Evolutionary conservation across 2,113 vertebrate genomes (phyloP).

Genomic region (Aegypius monachus): DNA sequence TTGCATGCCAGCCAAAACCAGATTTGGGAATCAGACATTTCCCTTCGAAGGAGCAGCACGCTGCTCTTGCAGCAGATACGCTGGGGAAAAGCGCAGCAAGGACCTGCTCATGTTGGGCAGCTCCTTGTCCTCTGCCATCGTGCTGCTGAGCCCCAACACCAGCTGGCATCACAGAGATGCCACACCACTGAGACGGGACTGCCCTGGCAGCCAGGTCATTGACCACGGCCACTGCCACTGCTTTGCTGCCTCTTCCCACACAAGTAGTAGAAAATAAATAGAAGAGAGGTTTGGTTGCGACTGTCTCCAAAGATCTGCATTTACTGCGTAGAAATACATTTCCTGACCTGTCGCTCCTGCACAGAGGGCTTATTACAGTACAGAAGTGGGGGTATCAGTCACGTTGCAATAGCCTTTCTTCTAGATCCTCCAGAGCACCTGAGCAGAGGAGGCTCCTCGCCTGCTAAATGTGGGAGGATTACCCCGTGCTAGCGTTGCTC

Average conservation of each 20-base stretch:
- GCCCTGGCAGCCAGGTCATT: neutral
- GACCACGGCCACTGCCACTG: neutral
- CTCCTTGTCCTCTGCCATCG: neutral
- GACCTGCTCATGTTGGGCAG: neutral
- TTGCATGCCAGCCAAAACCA: neutral
- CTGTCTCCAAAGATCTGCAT: neutral
- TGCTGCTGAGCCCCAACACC: neutral
- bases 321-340: neutral
- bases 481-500: neutral
- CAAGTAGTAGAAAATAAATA: neutral
- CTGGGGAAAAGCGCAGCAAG: neutral
- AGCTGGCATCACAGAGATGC: neutral
- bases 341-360: neutral
- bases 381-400: neutral
- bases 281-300: neutral
- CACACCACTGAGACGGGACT: neutral
- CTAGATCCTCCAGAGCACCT: neutral
- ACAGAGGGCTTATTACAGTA: neutral
- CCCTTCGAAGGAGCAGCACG: neutral
- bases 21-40: neutral
- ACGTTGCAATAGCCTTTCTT: neutral
- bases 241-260: neutral
- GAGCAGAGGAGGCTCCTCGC: neutral
- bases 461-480: neutral
- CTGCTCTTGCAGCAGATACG: neutral